Conservation (phyloP, 2,888 invertebrate species). For the Drosophila melanosoma region DNA sequence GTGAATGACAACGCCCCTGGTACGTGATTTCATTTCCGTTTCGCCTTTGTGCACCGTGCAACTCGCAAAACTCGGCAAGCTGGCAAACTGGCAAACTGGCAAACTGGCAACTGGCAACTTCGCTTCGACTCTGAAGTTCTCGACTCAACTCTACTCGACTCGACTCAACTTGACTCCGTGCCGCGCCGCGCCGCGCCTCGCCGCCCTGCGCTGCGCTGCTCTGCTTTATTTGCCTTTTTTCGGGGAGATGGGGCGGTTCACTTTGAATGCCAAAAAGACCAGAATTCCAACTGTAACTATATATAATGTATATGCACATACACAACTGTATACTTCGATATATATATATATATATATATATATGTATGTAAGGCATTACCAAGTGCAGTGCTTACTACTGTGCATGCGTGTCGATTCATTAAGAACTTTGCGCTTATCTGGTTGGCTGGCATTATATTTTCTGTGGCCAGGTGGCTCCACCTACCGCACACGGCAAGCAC, state of each 20-base stretch:
- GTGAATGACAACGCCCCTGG: constrained; percentile 82
- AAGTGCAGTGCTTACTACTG: constrained; percentile 49
- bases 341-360: constrained; percentile 12
- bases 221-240: constrained; percentile 18
- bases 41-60: constrained; percentile 67
- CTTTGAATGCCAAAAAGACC: constrained; percentile 57
- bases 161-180: not conserved
- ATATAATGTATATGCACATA: constrained; percentile 23
- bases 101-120: constrained; percentile 8
- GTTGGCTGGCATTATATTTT: constrained; percentile 47
- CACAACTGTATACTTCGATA: constrained; percentile 5
- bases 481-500: constrained; percentile 35
- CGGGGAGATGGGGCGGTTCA: constrained; percentile 36
- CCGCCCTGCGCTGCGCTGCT: too few relatives aligned
- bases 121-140: constrained; percentile 23
- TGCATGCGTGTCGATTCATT: constrained; percentile 67
- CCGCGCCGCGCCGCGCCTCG: not conserved
- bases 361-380: constrained; percentile 11
- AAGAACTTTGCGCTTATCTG: constrained; percentile 59
- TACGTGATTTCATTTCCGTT: constrained; percentile 81
- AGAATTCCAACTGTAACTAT: constrained; percentile 33
- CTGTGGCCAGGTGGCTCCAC: constrained; percentile 51
- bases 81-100: too few relatives aligned
- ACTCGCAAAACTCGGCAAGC: constrained; percentile 60
- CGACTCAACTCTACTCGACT: not conserved